Conservation (phyloP, 2,888 invertebrate species). For the Acholoe squamosa region DNA sequence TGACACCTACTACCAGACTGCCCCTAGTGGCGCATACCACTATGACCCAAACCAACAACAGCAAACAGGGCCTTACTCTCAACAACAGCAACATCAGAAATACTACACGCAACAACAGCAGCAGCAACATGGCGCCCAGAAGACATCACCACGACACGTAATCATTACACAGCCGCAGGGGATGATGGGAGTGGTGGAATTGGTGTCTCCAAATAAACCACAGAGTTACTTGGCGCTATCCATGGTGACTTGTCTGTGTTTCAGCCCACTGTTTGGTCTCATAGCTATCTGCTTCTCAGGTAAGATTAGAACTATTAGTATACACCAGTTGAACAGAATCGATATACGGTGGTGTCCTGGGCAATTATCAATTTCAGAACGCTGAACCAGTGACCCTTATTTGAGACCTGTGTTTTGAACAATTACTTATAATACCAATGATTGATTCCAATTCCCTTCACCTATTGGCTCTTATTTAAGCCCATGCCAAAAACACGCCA, state of each 20-base stretch:
- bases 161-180: slow-evolving; percentile 33
- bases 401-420: too few relatives aligned
- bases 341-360: too few relatives aligned
- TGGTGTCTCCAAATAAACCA: not conserved
- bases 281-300: slow-evolving; percentile 64
- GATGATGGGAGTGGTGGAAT: not conserved
- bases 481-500: too few relatives aligned
- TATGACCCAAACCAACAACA: not conserved
- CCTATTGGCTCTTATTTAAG: too few relatives aligned
- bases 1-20: not conserved
- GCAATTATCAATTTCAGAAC: too few relatives aligned
- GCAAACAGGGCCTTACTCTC: not conserved
- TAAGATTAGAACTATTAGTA: slow-evolving; percentile 15
- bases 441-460: too few relatives aligned
- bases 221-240: slow-evolving; percentile 61
- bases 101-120: not conserved
- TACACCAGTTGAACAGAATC: too few relatives aligned
- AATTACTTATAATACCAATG: too few relatives aligned
- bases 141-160: slow-evolving; percentile 13
- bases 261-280: slow-evolving; percentile 63
- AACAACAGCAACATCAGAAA: not conserved
- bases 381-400: too few relatives aligned
- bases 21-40: not conserved
- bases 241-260: slow-evolving; percentile 63
- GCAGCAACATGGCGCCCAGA: not conserved